Base-by-base conservation (phyloP, 2,888 invertebrate species). In the Dorcus hopei region DNA sequence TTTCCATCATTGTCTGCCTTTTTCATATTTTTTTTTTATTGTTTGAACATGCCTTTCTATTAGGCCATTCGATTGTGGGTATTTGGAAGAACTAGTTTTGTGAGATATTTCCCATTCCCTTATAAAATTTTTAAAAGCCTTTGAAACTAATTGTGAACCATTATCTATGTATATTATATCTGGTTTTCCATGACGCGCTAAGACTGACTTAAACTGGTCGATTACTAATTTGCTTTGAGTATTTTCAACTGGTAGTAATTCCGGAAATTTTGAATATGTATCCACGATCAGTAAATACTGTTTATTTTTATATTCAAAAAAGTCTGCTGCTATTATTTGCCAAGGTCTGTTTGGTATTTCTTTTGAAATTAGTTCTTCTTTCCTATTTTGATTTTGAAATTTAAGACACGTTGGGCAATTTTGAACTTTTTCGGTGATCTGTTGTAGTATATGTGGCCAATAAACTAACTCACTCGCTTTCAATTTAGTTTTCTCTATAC, bases 241-340 rank as follows among this genome's bases (percentile, higher is more conserved):
- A n/a, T n/a, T n/a, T n/a, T n/a, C n/a, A n/a, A n/a, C n/a, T n/a
- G n/a, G n/a, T n/a, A n/a, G n/a, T n/a, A n/a, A n/a, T n/a, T n/a
- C n/a, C n/a, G n/a, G n/a, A n/a, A n/a, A 9, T 49, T 38, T n/a
- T n/a, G n/a, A n/a, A n/a, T n/a, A n/a, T n/a, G n/a, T n/a, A n/a
- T n/a, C n/a, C n/a, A n/a, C n/a, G 8, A 52, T 16, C 48, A 52
- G 9, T 49, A 52, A 52, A 26, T 52, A 52, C 16, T 49, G 8
- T 49, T 14, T n/a, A n/a, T 49, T 49, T 11, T 52, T 49, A 52
- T 49, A 52, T 11, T 52, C 9, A 16, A 49, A 52, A 49, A 52
- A 52, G 38, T 52, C 52, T 49, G 49, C 52, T 48, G 52, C 47
- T 7, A 52, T 19, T 45, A 52, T 49, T 16, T 52, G 38, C 47